Conservation (phyloP, 92 coral and sea anemone species). For the Palythoa grandis region DNA sequence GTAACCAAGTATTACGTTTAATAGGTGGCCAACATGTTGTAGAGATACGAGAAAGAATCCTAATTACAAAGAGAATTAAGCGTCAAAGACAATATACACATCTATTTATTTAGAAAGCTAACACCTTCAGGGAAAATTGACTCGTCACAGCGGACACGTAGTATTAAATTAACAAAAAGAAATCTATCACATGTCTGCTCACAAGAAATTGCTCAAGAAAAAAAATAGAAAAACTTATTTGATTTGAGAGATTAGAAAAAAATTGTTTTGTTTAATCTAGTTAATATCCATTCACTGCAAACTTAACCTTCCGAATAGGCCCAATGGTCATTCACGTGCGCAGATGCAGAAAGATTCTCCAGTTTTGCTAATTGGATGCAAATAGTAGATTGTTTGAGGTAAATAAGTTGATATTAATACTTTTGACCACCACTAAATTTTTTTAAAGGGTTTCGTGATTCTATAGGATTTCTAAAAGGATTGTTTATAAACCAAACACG, state of each 20-base stretch:
- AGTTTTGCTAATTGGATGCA: neutral
- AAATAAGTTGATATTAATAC: neutral
- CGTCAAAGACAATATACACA: neutral
- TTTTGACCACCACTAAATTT: neutral
- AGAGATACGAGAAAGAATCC: neutral
- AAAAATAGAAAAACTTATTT: neutral
- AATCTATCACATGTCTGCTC: neutral
- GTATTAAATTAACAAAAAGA: conserved; percentile 4
- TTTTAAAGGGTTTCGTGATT: conserved; percentile 37
- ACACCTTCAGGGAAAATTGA: conserved; percentile 16
- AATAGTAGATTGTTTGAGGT: conserved; percentile 7
- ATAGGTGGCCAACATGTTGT: neutral
- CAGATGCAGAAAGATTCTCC: neutral
- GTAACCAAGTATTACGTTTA: neutral
- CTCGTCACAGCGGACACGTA: neutral
- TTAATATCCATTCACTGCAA: neutral
- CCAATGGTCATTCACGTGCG: neutral
- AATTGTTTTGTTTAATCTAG: neutral
- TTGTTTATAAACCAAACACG: conserved; percentile 21
- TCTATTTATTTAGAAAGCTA: conserved; percentile 4
- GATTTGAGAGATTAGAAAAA: neutral
- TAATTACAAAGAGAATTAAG: neutral
- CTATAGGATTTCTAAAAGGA: conserved; percentile 16
- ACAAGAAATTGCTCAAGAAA: neutral
- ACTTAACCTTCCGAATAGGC: neutral